A percentile compares a stretch with the other conserved stretches of the same genome.
These are phyloP conservation scores for Agrenia bidenticulata DNA, from an alignment of 2,888 invertebrate genomes.

Conservation along the genomic window DNA sequence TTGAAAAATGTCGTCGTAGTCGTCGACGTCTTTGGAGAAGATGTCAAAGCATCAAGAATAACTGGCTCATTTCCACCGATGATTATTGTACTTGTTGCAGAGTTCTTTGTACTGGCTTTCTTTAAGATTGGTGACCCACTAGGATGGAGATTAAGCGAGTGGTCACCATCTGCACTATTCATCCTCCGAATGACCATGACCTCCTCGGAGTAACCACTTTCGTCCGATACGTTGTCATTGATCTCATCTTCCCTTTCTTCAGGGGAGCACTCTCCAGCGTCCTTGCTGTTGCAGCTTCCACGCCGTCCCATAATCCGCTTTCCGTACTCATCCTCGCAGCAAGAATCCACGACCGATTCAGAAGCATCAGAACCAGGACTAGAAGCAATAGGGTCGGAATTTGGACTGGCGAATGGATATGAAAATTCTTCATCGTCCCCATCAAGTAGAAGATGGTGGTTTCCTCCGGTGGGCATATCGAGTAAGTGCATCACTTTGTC, in stretches of 20 bases:
- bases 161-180: neutral
- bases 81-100: slow-evolving; percentile 15
- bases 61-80: slow-evolving; percentile 8
- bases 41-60: neutral
- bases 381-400: slow-evolving; percentile 47
- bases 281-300: slow-evolving; percentile 20
- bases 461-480: slow-evolving; percentile 41
- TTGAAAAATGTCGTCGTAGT: neutral
- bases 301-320: slow-evolving; percentile 11
- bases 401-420: slow-evolving; percentile 40
- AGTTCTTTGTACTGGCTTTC: slow-evolving; percentile 10
- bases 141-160: neutral
- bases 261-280: slow-evolving; percentile 34
- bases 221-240: slow-evolving; percentile 76
- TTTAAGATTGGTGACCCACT: neutral
- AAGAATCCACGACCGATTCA: slow-evolving; percentile 37
- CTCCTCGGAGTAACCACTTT: slow-evolving; percentile 83
- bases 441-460: slow-evolving; percentile 27
- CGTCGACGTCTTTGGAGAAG: neutral
- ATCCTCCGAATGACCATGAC: neutral
- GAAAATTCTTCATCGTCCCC: slow-evolving; percentile 40
- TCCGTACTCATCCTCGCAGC: slow-evolving; percentile 43
- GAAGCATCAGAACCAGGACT: slow-evolving; percentile 40
- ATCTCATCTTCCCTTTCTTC: slow-evolving; percentile 57
- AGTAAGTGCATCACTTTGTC: slow-evolving; percentile 52